Evolutionary conservation across 2,888 invertebrate species (phyloP), one percentile per base, ranked within the genome.

Genomic region (Drosophila prostipennis): DNA sequence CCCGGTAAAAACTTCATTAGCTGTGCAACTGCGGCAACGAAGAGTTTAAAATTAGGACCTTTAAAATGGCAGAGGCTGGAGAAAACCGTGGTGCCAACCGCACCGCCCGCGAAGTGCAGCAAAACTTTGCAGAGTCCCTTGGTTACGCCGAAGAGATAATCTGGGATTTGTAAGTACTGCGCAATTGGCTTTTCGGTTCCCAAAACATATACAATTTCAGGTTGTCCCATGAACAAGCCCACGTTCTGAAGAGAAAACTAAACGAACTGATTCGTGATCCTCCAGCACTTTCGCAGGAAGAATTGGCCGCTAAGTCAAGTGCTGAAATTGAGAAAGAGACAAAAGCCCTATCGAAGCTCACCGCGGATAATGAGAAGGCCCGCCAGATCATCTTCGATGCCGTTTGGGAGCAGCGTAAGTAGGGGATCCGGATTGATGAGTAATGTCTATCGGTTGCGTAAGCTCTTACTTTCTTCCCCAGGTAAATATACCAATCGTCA

Each of bases 371-470:
- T 53, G 14, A 37, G 0, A 16, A 6, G 3, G 19, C 58, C 1
- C 82, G 91, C 0, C 16, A 79, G 2, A 60, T 43, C 1, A 46
- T 91, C 2, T 87, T 88, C 46, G 43, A 78, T 6, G 86, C 76
- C 13, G 76, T 90, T 29, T 91, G 91, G 90, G 65, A 79, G 13
- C 91, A 91, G 75, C 85, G 91, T 91, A 81, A 81, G 87, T 10
- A 1, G 23, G n/a, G 2, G 16, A 11, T 16, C 6, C 11, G 6
- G 1, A n/a, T 13, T 7, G 4, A 6, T 7, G 4, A 6, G 5
- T 13, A 16, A 2, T 8, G 2, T 13, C 26, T 11, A 23, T 42
- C 11, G n/a, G 7, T 61, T 32, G 32, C 37, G 19, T 13, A 14
- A 55, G 7, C 11, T 10, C 11, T 13, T 45, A 11, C 1, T 36